Evolutionary conservation across 2,888 invertebrate genomes (phyloP).

Genomic region (Drosophila trichaetosa): DNA sequence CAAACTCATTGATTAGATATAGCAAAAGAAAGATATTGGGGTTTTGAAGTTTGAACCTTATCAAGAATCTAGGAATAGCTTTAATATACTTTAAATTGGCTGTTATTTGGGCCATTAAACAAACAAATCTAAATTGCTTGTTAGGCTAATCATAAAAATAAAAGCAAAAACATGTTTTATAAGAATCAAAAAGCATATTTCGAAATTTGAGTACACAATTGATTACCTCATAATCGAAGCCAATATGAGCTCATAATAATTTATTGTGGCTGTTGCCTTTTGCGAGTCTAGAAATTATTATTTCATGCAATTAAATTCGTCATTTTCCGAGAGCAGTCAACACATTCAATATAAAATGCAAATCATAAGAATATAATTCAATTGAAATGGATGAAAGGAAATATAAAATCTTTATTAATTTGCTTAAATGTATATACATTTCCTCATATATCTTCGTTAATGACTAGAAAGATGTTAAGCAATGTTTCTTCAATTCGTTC

Average conservation of each 20-base stretch:
- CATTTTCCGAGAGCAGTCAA: neutral
- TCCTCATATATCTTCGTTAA: neutral
- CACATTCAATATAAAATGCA: neutral
- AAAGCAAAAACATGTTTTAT: no score
- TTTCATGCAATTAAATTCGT: neutral
- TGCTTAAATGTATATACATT: neutral
- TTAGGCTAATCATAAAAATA: neutral
- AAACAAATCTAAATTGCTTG: neutral
- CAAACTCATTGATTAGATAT: conserved; percentile 50
- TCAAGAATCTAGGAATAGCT: conserved; percentile 4
- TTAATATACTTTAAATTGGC: conserved; percentile 13
- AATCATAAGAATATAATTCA: neutral
- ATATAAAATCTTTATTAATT: neutral
- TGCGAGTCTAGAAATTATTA: neutral
- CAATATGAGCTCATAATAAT: conserved; percentile 4
- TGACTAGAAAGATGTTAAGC: neutral
- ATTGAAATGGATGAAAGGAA: neutral
- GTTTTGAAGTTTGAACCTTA: conserved; percentile 8
- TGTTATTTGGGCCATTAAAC: neutral
- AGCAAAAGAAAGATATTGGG: conserved; percentile 14
- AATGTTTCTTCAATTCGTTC: neutral
- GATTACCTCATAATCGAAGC: conserved; percentile 3
- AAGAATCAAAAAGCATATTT: neutral
- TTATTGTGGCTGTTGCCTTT: neutral
- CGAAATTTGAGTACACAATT: neutral